Base-by-base conservation (phyloP, 92 coral and sea anemone genomes). In the Chrysogorgia sp. region DNA sequence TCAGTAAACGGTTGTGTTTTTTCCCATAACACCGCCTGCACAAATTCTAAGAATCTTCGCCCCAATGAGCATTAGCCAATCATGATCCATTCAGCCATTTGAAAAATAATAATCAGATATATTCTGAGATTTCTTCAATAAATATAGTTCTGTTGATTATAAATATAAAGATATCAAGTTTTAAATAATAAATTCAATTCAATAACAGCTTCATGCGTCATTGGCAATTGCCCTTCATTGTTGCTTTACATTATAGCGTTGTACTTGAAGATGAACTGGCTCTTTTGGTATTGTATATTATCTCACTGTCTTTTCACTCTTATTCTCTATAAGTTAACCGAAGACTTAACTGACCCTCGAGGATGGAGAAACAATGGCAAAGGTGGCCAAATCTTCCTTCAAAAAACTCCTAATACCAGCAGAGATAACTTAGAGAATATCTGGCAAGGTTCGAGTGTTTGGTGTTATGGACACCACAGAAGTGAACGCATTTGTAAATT, bases 401-500 rank as follows among this genome's bases (percentile, higher is more conserved):
- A 53, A 59, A 31, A 24, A 48, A 52, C 55, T 20, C 1, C 25
- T 22, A 48, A 64, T 64, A 17, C 49, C 7, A 64, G 8, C 22
- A 33, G 9, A 45, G 50, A 40, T 24, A 47, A 47, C 21, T 7
- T 60, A 10, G 34, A 29, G 20, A 62, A 32, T 58, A 49, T 91
- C 17, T 67, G 40, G 34, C 76, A 52, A 20, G 97, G 97, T 0
- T 91, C 97, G 20, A 96, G 99, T 52, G 77, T 86, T 1, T 96
- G 96, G 97, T 96, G 99, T 71, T 45, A 76, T 35, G 97, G 97
- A 0, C 37, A 87, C 19, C 76, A 74, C 89, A 86, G 69, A 52
- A 80, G 85, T 15, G 87, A 90, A 49, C 96, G 99, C 15, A 75
- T 96, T 25, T 96, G 99, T 82, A 87, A 87, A 74, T 96, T 96